These are phyloP conservation scores for Luperina nickerlii DNA, from an alignment of 2,888 invertebrate species.

Conservation along the genomic window DNA sequence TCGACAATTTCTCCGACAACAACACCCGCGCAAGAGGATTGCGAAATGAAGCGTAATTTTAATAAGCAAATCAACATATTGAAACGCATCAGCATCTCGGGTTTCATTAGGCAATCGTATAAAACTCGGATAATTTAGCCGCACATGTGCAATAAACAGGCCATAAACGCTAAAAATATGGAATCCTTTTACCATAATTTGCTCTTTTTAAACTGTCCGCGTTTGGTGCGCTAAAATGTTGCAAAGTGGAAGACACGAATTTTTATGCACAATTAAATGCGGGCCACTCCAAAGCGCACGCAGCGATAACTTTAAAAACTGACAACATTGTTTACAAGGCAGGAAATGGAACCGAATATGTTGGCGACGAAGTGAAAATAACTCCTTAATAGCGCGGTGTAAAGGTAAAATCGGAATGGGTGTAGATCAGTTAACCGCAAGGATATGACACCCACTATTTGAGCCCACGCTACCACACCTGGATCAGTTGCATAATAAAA, in stretches of 20 bases:
- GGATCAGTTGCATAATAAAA: conserved; percentile 59
- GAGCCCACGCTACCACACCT: conserved; percentile 63
- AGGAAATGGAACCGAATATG: conserved; percentile 32
- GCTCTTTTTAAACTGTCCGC: conserved; percentile 68
- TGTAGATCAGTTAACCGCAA: conserved; percentile 53
- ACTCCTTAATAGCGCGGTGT: conserved; percentile 35
- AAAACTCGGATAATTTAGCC: conserved; percentile 71
- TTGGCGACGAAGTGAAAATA: conserved; percentile 36
- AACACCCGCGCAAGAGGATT: conserved; percentile 70
- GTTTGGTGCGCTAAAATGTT: conserved; percentile 63
- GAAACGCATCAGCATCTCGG: conserved; percentile 72
- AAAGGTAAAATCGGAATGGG: conserved; percentile 48
- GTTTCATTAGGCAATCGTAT: conserved; percentile 77
- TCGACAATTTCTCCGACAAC: conserved; percentile 75
- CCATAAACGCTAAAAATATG: conserved; percentile 74
- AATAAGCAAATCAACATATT: conserved; percentile 78
- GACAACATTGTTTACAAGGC: conserved; percentile 34
- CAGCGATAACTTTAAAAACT: conserved; percentile 40
- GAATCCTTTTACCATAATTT: conserved; percentile 73
- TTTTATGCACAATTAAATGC: conserved; percentile 55
- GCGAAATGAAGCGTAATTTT: conserved; percentile 77
- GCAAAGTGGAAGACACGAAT: conserved; percentile 45
- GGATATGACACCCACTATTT: conserved; percentile 64
- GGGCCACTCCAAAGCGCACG: conserved; percentile 31
- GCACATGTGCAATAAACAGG: conserved; percentile 74